phyloP scores from a whole-genome alignment of 2,888 invertebrate species.

The Pasiphila rectangulata region DNA sequence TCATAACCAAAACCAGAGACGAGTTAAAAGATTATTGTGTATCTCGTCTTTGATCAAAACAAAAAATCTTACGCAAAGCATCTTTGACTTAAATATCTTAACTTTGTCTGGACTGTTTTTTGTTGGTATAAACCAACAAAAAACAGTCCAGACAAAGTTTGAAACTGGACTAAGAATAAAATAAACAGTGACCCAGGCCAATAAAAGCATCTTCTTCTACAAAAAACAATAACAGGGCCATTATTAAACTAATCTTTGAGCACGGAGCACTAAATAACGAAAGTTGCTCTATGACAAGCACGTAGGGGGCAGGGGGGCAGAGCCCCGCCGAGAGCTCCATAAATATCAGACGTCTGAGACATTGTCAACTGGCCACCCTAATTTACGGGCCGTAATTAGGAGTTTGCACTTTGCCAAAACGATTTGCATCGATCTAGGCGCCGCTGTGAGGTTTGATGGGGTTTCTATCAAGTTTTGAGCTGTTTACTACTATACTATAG shows the following conservation, averaged over 20 bases:
- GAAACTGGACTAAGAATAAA: neutral
- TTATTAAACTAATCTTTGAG: slow-evolving; percentile 20
- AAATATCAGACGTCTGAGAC: slow-evolving; percentile 77
- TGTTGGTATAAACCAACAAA: too few relatives aligned
- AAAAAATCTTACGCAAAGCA: too few relatives aligned
- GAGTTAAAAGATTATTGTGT: too few relatives aligned
- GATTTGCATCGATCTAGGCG: slow-evolving; percentile 74
- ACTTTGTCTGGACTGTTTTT: too few relatives aligned
- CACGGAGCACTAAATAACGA: slow-evolving; percentile 26
- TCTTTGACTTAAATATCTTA: too few relatives aligned
- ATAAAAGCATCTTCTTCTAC: neutral
- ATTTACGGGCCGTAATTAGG: slow-evolving; percentile 79
- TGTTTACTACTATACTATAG: too few relatives aligned
- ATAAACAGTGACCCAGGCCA: neutral
- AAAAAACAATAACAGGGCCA: slow-evolving; percentile 7
- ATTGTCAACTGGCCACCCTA: slow-evolving; percentile 79
- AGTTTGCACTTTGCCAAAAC: slow-evolving; percentile 80
- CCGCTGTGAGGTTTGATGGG: slow-evolving; percentile 12
- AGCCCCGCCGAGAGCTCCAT: slow-evolving; percentile 63
- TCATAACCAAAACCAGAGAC: too few relatives aligned
- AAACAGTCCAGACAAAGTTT: too few relatives aligned
- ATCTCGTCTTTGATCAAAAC: too few relatives aligned
- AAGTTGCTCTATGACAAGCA: slow-evolving; percentile 55
- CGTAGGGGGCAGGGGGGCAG: slow-evolving; percentile 39
- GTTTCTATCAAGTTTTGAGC: slow-evolving; percentile 5